Conservation (phyloP, 1,140 invertebrate species). For the Ceratina australensis region DNA sequence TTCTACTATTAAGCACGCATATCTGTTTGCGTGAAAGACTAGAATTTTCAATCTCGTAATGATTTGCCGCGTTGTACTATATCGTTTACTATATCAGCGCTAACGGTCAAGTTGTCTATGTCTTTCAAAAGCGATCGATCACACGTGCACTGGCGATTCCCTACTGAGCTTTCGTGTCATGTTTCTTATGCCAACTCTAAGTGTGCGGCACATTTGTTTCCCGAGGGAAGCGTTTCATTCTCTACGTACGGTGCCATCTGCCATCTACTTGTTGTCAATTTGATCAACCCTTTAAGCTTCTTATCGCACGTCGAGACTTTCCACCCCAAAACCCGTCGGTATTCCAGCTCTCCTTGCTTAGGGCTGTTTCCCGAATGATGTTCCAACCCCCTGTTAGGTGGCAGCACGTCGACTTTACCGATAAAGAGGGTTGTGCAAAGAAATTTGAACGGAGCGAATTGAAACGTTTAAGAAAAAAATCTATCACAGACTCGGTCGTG, state of each 20-base stretch:
- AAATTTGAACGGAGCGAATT: background rate
- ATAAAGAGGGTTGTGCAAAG: constrained; percentile 12
- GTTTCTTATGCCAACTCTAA: background rate
- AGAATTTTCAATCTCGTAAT: too few relatives aligned
- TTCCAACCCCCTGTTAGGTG: constrained; percentile 51
- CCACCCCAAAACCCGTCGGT: constrained; percentile 30
- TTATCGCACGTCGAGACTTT: constrained; percentile 32
- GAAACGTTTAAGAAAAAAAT: too few relatives aligned
- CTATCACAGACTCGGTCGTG: too few relatives aligned
- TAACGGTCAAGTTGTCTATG: background rate
- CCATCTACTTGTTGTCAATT: background rate
- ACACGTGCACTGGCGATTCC: constrained; percentile 1
- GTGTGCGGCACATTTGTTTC: background rate
- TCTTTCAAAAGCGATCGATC: background rate
- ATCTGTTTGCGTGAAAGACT: too few relatives aligned
- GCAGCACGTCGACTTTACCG: constrained; percentile 25
- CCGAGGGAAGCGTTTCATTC: background rate
- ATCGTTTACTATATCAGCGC: background rate
- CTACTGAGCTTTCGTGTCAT: background rate
- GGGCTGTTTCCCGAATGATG: constrained; percentile 7
- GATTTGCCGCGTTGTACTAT: too few relatives aligned
- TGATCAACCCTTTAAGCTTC: background rate
- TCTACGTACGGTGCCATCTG: constrained; percentile 37
- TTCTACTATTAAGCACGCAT: too few relatives aligned
- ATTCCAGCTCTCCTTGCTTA: constrained; percentile 19